Evolutionary conservation across 2,888 invertebrate genomes (phyloP).

Genomic region (Nephrotoma guestfalica): DNA sequence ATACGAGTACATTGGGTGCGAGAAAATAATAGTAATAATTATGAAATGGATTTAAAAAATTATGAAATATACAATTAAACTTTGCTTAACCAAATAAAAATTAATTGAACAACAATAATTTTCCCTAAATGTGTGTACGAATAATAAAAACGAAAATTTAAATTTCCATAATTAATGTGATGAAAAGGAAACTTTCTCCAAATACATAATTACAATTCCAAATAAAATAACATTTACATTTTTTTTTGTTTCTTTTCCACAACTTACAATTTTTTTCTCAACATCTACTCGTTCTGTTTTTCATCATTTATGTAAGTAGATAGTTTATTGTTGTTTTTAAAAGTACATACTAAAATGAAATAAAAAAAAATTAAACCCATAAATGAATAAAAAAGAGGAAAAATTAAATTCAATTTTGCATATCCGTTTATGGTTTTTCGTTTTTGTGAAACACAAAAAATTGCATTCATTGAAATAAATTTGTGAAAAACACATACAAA

Average conservation of each 20-base stretch:
- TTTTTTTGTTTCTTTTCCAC: not conserved
- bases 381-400: not conserved
- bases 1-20: too few species aligned
- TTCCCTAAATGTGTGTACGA: not conserved
- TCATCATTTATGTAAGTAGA: not conserved
- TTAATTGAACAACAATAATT: not conserved
- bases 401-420: not conserved
- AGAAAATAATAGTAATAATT: too few species aligned
- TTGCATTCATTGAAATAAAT: not conserved
- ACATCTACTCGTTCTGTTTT: not conserved
- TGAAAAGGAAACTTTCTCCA: not conserved
- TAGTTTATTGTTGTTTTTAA: not conserved
- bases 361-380: not conserved
- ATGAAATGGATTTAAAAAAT: not conserved
- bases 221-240: not conserved
- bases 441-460: not conserved
- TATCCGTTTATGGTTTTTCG: not conserved
- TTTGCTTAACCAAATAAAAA: not conserved
- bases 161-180: not conserved
- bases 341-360: not conserved
- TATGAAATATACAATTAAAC: not conserved
- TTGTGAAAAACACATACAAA: not conserved
- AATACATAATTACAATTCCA: not conserved
- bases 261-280: not conserved
- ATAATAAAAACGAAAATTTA: not conserved